Base-by-base conservation (phyloP, 2,113 vertebrate species). In the Brachypteracias leptosomus region DNA sequence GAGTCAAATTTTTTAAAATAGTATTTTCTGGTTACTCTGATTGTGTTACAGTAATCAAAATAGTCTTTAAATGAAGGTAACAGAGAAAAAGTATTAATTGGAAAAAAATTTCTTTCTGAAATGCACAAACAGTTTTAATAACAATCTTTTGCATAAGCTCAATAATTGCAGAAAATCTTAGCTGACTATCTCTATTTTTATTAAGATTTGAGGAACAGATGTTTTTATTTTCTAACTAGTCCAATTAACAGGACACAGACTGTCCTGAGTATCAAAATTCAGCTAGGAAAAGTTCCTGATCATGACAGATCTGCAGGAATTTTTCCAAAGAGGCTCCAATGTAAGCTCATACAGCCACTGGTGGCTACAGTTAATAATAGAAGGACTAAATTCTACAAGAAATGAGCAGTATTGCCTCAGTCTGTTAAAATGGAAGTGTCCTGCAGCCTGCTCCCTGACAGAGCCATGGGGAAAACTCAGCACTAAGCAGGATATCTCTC, bases 191-290 rank as follows among this genome's bases (percentile, higher is more conserved):
- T 88, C 57, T 76, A 26, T 46, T 85, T 91, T 88, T 59, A 71
- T 46, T 59, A 90, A 86, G 38, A 87, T 72, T n/a, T 40, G 38
- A 90, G 72, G 54, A 96, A 66, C 84, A 96, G 92, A 93, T 90
- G 92, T 85, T 94, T 90, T 91, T 7, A 73, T 95, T 74, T 92
- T 92, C 49, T 88, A 82, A 72, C 84, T 54, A 90, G 58, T 79
- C 85, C 77, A 97, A 97, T 86, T 97, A 97, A 94, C 42, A 12
- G 55, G 51, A 89, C 86, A 88, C 91, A 89, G 47, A 73, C 44
- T 54, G 46, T 83, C 68, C 73, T 76, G 81, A 95, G 70, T 67
- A 80, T 62, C 96, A 79, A 87, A 91, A 91, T 31, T 82, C 58
- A 84, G 70, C 83, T 47, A 61, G 40, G 74, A 77, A 73, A 94